These are phyloP conservation scores for Dorcus hopei DNA, from an alignment of 2,888 invertebrate species.

Conservation along the genomic window DNA sequence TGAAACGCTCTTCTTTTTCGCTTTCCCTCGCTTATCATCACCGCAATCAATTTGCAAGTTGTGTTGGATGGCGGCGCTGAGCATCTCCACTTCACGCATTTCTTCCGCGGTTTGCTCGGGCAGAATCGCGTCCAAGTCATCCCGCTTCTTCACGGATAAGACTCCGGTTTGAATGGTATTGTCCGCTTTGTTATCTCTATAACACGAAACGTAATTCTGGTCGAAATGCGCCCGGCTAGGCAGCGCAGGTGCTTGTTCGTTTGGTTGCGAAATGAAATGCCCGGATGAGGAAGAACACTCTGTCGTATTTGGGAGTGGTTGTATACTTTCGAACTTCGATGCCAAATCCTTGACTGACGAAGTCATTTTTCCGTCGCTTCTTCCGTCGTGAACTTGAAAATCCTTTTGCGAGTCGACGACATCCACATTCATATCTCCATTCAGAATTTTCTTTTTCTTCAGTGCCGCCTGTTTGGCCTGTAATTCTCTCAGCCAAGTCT, in stretches of 20 bases:
- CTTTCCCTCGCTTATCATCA: slow-evolving; percentile 50
- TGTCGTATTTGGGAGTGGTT: slow-evolving; percentile 39
- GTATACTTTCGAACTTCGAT: slow-evolving; percentile 69
- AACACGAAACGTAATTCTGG: slow-evolving; percentile 6
- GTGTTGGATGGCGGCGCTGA: slow-evolving; percentile 55
- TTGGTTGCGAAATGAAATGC: not conserved
- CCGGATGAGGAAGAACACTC: not conserved
- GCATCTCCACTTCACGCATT: slow-evolving; percentile 56
- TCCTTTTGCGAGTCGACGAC: slow-evolving; percentile 8
- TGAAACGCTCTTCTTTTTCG: slow-evolving; percentile 85
- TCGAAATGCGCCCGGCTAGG: slow-evolving; percentile 2
- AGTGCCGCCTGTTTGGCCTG: slow-evolving; percentile 75
- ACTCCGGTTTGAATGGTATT: slow-evolving; percentile 30
- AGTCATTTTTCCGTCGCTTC: slow-evolving; percentile 37
- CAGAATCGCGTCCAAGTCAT: slow-evolving; percentile 39
- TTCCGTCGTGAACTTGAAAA: slow-evolving; percentile 5
- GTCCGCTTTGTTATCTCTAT: slow-evolving; percentile 23
- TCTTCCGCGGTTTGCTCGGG: slow-evolving; percentile 57
- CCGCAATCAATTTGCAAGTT: slow-evolving; percentile 46
- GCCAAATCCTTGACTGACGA: slow-evolving; percentile 74
- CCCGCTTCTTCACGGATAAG: slow-evolving; percentile 37
- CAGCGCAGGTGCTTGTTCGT: slow-evolving; percentile 4
- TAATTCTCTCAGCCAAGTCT: slow-evolving; percentile 73
- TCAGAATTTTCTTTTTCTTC: slow-evolving; percentile 51
- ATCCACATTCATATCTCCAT: slow-evolving; percentile 1